These are phyloP conservation scores for Folsomia manolachei DNA, from an alignment of 2,888 invertebrate genomes.

Conservation along the genomic window DNA sequence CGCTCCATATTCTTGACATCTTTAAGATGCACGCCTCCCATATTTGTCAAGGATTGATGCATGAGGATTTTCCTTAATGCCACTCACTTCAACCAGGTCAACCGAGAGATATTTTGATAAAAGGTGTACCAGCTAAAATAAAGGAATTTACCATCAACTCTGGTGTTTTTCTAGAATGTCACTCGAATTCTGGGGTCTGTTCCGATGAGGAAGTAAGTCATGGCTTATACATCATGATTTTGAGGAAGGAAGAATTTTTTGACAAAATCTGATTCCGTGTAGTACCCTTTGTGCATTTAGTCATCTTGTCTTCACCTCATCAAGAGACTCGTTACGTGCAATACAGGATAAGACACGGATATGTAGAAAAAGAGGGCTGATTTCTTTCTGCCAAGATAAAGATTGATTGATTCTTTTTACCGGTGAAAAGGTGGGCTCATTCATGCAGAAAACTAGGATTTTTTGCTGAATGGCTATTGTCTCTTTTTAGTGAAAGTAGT, in stretches of 20 bases:
- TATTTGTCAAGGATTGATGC: background rate
- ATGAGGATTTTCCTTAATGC: background rate
- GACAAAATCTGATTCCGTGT: too few species aligned
- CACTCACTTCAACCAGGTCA: too few species aligned
- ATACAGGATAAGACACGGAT: too few species aligned
- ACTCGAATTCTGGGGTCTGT: background rate
- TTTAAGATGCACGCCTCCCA: too few species aligned
- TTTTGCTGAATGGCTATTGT: background rate
- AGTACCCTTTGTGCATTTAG: background rate
- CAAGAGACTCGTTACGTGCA: background rate
- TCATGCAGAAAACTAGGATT: conserved; percentile 11
- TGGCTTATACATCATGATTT: background rate
- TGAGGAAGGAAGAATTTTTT: background rate
- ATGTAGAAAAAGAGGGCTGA: too few species aligned
- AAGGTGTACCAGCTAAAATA: background rate
- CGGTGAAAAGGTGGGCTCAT: background rate
- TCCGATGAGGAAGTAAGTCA: background rate
- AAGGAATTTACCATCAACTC: background rate
- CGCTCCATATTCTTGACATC: background rate
- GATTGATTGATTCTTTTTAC: conserved; percentile 15
- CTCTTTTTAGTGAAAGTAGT: background rate
- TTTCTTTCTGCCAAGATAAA: background rate
- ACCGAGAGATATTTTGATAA: too few species aligned
- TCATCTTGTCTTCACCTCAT: background rate
- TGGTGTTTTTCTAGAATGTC: background rate